Evolutionary conservation across 2,888 invertebrate genomes (phyloP).

Genomic region (Crepidodera aurea): DNA sequence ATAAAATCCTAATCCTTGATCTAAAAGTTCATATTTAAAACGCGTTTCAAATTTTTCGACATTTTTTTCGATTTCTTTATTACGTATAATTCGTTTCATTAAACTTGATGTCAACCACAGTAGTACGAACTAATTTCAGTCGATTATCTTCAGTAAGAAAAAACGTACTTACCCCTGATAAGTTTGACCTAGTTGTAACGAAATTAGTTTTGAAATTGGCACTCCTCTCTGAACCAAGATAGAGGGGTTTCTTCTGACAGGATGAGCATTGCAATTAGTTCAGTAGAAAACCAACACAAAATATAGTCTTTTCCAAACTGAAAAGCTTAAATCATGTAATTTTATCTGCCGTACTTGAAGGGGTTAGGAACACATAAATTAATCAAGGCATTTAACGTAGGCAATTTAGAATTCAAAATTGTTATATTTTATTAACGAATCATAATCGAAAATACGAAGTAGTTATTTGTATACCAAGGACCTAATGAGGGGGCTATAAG

Average conservation of each 20-base stretch:
- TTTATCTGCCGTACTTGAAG: no score
- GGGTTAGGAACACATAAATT: no score
- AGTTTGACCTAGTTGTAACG: conserved; percentile 32
- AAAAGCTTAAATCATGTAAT: not conserved
- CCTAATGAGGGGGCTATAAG: no score
- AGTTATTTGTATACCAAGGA: no score
- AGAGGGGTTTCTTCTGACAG: conserved; percentile 12
- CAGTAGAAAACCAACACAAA: conserved; percentile 4
- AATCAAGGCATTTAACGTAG: no score
- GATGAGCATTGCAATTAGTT: conserved; percentile 8
- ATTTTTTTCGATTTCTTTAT: no score
- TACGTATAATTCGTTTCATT: not conserved
- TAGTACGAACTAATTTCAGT: conserved; percentile 23
- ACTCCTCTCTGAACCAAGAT: conserved; percentile 3
- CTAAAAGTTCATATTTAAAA: no score
- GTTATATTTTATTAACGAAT: no score
- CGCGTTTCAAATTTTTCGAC: no score
- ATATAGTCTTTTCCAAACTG: not conserved
- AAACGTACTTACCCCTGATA: conserved; percentile 24
- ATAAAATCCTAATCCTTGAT: no score
- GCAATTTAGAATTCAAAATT: no score
- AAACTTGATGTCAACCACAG: conserved; percentile 22
- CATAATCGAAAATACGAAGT: no score
- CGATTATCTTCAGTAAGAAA: conserved; percentile 23
- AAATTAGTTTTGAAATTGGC: conserved; percentile 33